Evolutionary conservation across 2,888 invertebrate genomes (phyloP).

Genomic region (Synergus laeviventris): DNA sequence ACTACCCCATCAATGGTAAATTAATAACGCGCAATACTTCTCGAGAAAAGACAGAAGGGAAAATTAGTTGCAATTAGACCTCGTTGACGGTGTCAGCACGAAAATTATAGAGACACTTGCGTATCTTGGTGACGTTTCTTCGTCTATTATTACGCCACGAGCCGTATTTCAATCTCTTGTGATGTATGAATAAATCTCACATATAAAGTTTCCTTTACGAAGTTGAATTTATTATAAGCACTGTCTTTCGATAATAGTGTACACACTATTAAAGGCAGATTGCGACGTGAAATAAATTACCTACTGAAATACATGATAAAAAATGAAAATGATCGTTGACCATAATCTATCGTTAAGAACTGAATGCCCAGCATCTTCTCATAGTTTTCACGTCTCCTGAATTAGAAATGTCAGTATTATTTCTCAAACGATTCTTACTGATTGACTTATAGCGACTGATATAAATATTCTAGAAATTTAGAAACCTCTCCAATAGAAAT

Average conservation of each 20-base stretch:
- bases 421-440: not conserved
- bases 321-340: constrained; percentile 27
- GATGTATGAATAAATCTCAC: constrained; percentile 26
- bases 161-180: constrained; percentile 26
- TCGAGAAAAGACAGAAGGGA: not conserved
- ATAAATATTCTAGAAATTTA: not conserved
- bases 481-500: not conserved
- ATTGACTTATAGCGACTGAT: not conserved
- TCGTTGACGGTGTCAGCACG: constrained; percentile 7
- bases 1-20: not conserved
- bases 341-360: constrained; percentile 21
- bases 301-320: constrained; percentile 19
- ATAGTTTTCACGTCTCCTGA: not conserved
- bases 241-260: constrained; percentile 20
- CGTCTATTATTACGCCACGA: constrained; percentile 25
- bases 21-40: not conserved
- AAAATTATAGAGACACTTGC: constrained; percentile 31
- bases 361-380: constrained; percentile 9
- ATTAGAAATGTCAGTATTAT: not conserved
- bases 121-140: constrained; percentile 31
- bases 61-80: constrained; percentile 30
- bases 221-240: constrained; percentile 29
- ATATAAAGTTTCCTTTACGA: constrained; percentile 32
- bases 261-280: constrained; percentile 29
- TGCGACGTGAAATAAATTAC: constrained; percentile 38